Conservation (phyloP, 2,113 vertebrate genomes). For the Etheostoma spectabile region DNA sequence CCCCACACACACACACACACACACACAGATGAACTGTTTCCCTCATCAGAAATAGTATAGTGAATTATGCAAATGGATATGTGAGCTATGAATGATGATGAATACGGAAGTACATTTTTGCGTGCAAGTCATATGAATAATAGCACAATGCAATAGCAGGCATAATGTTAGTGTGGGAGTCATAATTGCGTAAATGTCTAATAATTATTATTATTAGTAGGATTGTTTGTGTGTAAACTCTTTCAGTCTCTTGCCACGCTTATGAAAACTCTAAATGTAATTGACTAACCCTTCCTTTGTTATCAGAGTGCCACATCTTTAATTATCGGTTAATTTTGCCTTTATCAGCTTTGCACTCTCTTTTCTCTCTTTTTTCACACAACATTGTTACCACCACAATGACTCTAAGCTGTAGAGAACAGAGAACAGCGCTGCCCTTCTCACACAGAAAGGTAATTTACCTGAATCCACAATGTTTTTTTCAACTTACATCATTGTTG, state of each 20-base stretch:
- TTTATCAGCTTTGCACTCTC: slow-evolving; percentile 64
- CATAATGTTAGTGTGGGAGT: neutral
- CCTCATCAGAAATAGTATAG: slow-evolving; percentile 32
- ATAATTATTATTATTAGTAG: neutral
- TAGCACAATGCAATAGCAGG: slow-evolving; percentile 4
- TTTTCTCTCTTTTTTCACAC: slow-evolving; percentile 50
- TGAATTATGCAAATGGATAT: slow-evolving; percentile 42
- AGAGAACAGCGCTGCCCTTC: slow-evolving; percentile 46
- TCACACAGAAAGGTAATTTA: slow-evolving; percentile 77
- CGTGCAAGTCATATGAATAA: slow-evolving; percentile 19
- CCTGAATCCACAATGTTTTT: slow-evolving; percentile 31
- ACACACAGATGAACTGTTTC: slow-evolving; percentile 24
- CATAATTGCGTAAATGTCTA: slow-evolving; percentile 11
- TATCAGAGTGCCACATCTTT: slow-evolving; percentile 17
- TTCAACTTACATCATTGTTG: slow-evolving; percentile 26
- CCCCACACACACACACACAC: too few relatives aligned
- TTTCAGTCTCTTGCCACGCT: neutral
- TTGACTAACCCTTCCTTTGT: slow-evolving; percentile 53
- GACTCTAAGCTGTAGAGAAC: slow-evolving; percentile 71
- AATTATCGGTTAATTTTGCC: slow-evolving; percentile 34
- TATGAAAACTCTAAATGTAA: slow-evolving; percentile 34
- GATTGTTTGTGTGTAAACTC: neutral
- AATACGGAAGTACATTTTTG: slow-evolving; percentile 9
- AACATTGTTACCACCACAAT: slow-evolving; percentile 56
- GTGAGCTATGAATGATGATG: neutral